Conservation (phyloP, 1,140 invertebrate species). For the Neodiprion fabricii region DNA sequence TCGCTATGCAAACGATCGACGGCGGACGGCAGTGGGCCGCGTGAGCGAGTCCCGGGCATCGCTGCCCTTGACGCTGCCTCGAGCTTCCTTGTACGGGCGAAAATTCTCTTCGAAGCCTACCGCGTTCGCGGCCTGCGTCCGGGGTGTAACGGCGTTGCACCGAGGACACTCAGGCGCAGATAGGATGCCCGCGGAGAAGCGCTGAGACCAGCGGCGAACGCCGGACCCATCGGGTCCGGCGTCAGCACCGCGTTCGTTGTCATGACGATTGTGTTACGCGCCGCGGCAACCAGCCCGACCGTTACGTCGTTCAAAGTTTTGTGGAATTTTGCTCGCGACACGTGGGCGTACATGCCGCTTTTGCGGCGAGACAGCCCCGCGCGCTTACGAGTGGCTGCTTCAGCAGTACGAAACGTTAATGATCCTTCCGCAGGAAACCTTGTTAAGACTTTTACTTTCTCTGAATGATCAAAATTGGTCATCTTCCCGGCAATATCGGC, state of each 20-base stretch:
- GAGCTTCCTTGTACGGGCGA: no score
- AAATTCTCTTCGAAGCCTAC: no score
- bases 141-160: no score
- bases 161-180: no score
- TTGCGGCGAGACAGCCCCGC: no score
- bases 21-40: constrained; percentile 60
- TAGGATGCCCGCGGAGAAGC: no score
- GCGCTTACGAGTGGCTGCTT: constrained; percentile 59
- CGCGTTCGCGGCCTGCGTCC: no score
- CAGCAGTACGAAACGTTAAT: constrained; percentile 32
- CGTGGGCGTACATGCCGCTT: neutral
- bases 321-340: neutral
- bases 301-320: neutral
- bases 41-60: constrained; percentile 65
- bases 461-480: constrained; percentile 90
- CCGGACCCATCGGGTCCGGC: no score
- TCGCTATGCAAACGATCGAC: constrained; percentile 72
- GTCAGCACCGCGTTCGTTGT: no score
- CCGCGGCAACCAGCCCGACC: neutral
- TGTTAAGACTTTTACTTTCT: constrained; percentile 77
- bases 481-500: constrained; percentile 73
- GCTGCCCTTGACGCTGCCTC: no score
- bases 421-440: constrained; percentile 74
- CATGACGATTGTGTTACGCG: neutral
- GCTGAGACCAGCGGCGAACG: no score